Percentiles rank a stretch among this genome's conserved stretches.
These are phyloP conservation scores for Holothuria leucospilota DNA, from an alignment of 53 echinoderm and acorn worm species.

Conservation along the genomic window DNA sequence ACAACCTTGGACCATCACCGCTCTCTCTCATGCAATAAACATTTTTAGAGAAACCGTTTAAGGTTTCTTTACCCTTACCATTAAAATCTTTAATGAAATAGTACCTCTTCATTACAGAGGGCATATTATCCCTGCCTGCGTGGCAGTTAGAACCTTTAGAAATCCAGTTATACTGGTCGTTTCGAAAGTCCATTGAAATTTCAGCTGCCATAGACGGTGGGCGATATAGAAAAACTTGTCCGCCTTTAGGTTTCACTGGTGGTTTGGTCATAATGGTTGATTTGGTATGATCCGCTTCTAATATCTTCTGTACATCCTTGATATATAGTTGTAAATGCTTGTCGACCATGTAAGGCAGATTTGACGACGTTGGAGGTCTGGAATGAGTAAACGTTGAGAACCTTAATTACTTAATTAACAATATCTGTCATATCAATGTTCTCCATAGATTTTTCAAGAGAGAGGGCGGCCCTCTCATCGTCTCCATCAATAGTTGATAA, in stretches of 20 bases:
- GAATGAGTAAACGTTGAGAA: too few species aligned
- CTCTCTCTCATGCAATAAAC: not conserved
- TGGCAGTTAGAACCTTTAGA: conserved; percentile 8
- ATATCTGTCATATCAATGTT: too few species aligned
- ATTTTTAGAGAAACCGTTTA: not conserved
- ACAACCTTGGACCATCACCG: not conserved
- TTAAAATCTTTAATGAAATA: not conserved
- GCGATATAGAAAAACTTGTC: not conserved
- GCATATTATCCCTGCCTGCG: not conserved
- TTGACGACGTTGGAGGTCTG: too few species aligned
- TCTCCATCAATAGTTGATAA: too few species aligned
- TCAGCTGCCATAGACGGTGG: not conserved
- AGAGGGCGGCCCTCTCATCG: too few species aligned
- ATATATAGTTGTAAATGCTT: too few species aligned
- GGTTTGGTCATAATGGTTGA: not conserved
- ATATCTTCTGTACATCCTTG: too few species aligned
- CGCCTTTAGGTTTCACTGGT: not conserved
- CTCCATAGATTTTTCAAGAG: too few species aligned
- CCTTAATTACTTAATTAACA: too few species aligned
- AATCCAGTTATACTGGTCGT: conserved; percentile 14
- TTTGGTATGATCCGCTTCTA: not conserved
- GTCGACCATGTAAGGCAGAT: too few species aligned
- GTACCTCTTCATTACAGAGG: not conserved
- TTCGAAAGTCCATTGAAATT: not conserved
- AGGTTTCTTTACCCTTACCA: not conserved